Evolutionary conservation across 1,140 invertebrate genomes (phyloP), one percentile per base, ranked within the genome.

Genomic region (Atta cephalotes): DNA sequence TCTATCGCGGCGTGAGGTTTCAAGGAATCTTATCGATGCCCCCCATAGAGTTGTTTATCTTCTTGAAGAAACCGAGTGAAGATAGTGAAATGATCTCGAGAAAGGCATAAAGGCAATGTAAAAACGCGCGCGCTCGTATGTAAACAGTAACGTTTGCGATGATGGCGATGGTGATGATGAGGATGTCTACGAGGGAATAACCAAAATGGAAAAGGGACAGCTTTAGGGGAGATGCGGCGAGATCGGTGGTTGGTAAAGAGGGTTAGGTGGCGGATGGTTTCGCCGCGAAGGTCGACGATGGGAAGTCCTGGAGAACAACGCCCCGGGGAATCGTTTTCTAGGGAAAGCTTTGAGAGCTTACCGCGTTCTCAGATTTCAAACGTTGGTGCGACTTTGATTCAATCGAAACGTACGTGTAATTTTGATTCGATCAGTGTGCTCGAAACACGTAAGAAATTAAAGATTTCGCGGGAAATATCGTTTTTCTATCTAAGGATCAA

Each of bases 281-380:
- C 18, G 31, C 56, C 49, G 39, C 71, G 39, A 77, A 82, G 80
- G 65, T 85, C 88, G 91, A 90, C 88, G 91, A 92, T 90, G 86
- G 87, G 68, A 88, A 88, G 89, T 88, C 87, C 71, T 88, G 82
- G 86, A 82, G 90, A 89, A 92, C 86, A 87, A 80, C 85, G 66
- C 90, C 89, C 71, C 28, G 31, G 91, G 91, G 92, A 92, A 92
- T 91, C 88, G 89, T 91, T 85, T 89, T 58, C 77, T 77, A 89
- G 70, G 45, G 86, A 74, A 71, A 77, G 81, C 80, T 80, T 56
- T 16, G 65, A 86, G 58, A 86, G 68, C 68, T 58, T 39, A 68
- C 74, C 31, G 45, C 70, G 28, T 25, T n/a, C 45, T 18, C 10
- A 56, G 62, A 87, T 89, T 63, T 81, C 45, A 51, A 39, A 18